Evolutionary conservation across 2,113 vertebrate species (phyloP).

Genomic region (Hemiprocne comata): DNA sequence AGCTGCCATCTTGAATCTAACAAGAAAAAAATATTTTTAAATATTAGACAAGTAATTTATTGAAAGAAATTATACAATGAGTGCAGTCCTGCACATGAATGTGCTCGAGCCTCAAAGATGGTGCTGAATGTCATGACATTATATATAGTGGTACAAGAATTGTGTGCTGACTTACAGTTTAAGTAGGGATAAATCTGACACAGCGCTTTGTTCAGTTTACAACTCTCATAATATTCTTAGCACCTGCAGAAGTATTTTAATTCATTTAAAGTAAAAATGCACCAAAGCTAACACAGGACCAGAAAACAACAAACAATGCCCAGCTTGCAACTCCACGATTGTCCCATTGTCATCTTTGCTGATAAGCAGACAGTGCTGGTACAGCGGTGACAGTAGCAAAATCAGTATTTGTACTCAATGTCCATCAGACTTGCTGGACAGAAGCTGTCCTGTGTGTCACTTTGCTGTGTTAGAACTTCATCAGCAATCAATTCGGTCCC

Average conservation of each 20-base stretch:
- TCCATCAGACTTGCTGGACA: background rate
- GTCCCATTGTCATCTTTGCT: background rate
- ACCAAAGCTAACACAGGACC: background rate
- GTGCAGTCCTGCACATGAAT: background rate
- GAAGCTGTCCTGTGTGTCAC: background rate
- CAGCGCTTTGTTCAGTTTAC: conserved; percentile 6
- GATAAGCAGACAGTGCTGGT: background rate
- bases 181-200: background rate
- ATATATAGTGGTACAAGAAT: background rate
- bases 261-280: background rate
- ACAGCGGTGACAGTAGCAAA: background rate
- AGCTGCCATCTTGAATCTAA: background rate
- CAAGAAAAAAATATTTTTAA: background rate
- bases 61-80: background rate
- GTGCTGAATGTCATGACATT: background rate
- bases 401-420: background rate
- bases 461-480: background rate
- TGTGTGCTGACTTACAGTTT: conserved; percentile 7
- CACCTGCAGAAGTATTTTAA: conserved; percentile 16
- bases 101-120: background rate
- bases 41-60: background rate
- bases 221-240: background rate
- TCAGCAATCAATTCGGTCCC: conserved; percentile 35
- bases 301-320: background rate
- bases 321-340: background rate